Percentiles rank a stretch among this genome's conserved stretches.
Evolutionary conservation across 64 coral and sea anemone genomes (phyloP).

Genomic region (Stichodactyla helianthus): DNA sequence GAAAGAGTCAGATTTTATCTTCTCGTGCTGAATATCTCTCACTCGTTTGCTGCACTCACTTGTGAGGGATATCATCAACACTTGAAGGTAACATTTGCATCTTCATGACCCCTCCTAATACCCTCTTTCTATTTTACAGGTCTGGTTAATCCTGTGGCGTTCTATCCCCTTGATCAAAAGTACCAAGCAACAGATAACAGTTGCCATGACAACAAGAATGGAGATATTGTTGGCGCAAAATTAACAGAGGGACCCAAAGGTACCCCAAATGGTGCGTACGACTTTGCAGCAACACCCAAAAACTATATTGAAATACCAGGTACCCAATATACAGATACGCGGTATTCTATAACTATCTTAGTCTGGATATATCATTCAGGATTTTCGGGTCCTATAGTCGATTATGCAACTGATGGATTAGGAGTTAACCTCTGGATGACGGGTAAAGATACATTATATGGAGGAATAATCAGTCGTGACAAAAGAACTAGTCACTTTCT

Average conservation of each 20-base stretch:
- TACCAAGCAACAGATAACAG: slow-evolving; percentile 49
- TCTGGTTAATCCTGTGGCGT: slow-evolving; percentile 39
- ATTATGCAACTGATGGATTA: slow-evolving; percentile 9
- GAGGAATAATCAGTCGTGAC: background rate
- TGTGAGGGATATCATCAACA: too few relatives aligned
- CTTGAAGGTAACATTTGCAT: background rate
- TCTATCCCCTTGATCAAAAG: slow-evolving; percentile 36
- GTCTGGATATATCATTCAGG: slow-evolving; percentile 49
- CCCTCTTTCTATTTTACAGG: background rate
- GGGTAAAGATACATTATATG: background rate
- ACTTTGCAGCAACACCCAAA: slow-evolving; percentile 41
- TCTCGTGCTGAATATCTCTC: too few relatives aligned
- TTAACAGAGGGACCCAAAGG: slow-evolving; percentile 23
- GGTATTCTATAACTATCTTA: slow-evolving; percentile 46
- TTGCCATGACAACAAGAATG: slow-evolving; percentile 47
- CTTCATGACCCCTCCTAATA: background rate
- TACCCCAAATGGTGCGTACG: slow-evolving; percentile 21
- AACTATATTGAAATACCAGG: slow-evolving; percentile 44
- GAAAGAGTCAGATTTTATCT: too few relatives aligned
- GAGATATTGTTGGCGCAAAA: slow-evolving; percentile 12
- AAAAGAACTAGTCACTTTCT: background rate
- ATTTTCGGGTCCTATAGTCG: slow-evolving; percentile 33
- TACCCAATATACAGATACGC: background rate
- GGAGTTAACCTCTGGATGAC: slow-evolving; percentile 33
- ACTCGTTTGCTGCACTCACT: too few relatives aligned